A percentile compares a stretch with the other conserved stretches of the same genome.
phyloP scores from a whole-genome alignment of 2,888 invertebrate species.

The Pterostichus niger region DNA sequence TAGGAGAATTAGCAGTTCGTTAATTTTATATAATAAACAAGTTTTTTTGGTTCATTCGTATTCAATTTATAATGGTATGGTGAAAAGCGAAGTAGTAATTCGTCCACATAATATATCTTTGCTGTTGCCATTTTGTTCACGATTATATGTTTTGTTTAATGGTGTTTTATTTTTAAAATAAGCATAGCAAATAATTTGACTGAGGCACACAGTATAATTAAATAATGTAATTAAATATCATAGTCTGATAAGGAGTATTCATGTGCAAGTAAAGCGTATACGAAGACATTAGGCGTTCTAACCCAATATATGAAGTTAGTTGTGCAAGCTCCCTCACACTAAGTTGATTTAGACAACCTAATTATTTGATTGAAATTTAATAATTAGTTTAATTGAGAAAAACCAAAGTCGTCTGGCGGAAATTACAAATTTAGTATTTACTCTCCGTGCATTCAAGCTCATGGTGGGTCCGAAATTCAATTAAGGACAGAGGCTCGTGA shows the following conservation, averaged over 20 bases:
- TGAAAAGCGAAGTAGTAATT: too few relatives aligned
- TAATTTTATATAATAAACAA: too few relatives aligned
- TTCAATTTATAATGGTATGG: too few relatives aligned
- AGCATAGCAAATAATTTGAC: too few relatives aligned
- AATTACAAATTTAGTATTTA: slow-evolving; percentile 59
- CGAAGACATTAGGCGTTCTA: neutral
- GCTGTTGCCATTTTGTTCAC: too few relatives aligned
- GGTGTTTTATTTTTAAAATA: too few relatives aligned
- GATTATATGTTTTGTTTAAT: too few relatives aligned
- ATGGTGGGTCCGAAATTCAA: slow-evolving; percentile 24
- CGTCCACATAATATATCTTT: too few relatives aligned
- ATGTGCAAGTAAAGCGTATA: neutral
- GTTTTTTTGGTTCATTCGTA: too few relatives aligned
- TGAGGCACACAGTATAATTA: neutral
- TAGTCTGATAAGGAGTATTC: neutral
- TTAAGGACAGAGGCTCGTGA: slow-evolving; percentile 32
- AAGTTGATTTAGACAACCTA: slow-evolving; percentile 52
- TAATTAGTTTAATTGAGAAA: slow-evolving; percentile 59
- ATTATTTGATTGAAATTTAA: slow-evolving; percentile 62
- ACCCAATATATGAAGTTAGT: slow-evolving; percentile 10
- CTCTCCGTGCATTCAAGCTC: slow-evolving; percentile 24
- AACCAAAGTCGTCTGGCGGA: slow-evolving; percentile 54
- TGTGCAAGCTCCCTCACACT: neutral
- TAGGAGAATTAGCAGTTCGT: too few relatives aligned
- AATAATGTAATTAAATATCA: neutral